phyloP scores from a whole-genome alignment of 2,888 invertebrate species.

The Rhopalosiphum nymphaeae region DNA sequence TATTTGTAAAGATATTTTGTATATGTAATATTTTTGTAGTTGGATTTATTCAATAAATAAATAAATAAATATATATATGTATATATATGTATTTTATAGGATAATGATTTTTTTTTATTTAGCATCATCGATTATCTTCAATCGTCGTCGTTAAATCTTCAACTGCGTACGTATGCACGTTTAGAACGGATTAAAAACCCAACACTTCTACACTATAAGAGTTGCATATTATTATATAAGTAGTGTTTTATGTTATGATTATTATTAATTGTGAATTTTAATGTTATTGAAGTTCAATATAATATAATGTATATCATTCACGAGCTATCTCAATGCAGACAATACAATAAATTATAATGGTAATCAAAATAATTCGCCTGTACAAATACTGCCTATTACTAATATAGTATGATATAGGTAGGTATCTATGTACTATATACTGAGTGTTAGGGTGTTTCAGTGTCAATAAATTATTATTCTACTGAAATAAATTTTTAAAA shows the following conservation, averaged over 20 bases:
- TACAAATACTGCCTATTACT: not conserved
- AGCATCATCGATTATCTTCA: not conserved
- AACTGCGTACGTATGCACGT: not conserved
- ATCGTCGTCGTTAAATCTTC: not conserved
- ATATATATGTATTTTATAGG: not conserved
- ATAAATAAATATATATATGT: too few relatives aligned
- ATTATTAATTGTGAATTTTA: not conserved
- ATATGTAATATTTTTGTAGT: too few relatives aligned
- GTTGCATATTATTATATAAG: not conserved
- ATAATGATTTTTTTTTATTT: not conserved
- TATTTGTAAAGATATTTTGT: too few relatives aligned
- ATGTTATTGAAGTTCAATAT: not conserved
- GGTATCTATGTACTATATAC: too few relatives aligned
- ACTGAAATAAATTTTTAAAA: not conserved
- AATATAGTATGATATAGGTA: not conserved
- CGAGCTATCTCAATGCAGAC: not conserved
- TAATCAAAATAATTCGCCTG: not conserved
- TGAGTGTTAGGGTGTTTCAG: too few relatives aligned
- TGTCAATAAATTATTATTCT: not conserved
- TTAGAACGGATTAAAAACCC: not conserved
- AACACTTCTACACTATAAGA: not conserved
- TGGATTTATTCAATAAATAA: too few relatives aligned
- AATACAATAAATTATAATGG: not conserved
- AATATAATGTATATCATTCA: not conserved
- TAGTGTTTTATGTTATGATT: not conserved